Conservation (phyloP, 2,113 vertebrate genomes). For the Struthidea cinerea region DNA sequence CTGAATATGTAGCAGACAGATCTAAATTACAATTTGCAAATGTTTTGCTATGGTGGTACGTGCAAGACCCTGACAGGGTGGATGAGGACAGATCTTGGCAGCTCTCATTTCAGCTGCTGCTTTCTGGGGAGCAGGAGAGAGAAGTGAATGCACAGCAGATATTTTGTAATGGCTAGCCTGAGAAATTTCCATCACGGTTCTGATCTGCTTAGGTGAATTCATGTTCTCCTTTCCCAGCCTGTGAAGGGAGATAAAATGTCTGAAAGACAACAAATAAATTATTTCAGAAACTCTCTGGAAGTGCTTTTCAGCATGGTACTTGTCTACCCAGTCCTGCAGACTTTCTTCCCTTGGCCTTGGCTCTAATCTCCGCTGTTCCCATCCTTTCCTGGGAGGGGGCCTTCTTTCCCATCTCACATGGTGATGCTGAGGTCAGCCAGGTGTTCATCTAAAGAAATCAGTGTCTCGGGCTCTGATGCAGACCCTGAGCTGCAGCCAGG, state of each 20-base stretch:
- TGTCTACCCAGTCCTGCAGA: neutral
- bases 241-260: neutral
- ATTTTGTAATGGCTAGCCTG: neutral
- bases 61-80: neutral
- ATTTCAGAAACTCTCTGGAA: neutral
- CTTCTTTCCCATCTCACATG: neutral
- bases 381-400: neutral
- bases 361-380: neutral
- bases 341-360: neutral
- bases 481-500: neutral
- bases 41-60: neutral
- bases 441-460: neutral
- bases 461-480: rapidly evolving
- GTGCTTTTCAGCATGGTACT: neutral
- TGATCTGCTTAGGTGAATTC: neutral
- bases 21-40: neutral
- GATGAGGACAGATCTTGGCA: neutral
- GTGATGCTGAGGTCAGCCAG: neutral
- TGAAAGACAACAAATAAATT: neutral
- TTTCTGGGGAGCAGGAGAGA: neutral
- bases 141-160: neutral
- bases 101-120: neutral
- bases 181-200: neutral
- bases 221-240: neutral
- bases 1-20: neutral